phyloP scores from a whole-genome alignment of 2,797 vertebrate genomes.

The Megaceryle alcyon region DNA sequence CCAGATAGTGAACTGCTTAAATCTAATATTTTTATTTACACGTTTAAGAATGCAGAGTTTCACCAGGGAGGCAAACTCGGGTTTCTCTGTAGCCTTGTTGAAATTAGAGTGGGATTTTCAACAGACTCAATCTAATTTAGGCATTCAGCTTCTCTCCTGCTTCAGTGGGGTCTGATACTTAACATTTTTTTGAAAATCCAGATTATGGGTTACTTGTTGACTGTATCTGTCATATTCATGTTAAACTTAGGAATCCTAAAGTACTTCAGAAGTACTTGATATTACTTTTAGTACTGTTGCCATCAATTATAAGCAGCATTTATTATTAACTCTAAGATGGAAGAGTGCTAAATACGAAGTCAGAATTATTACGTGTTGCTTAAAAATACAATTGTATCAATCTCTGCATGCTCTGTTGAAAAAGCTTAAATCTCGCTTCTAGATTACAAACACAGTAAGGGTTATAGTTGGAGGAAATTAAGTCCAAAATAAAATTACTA shows the following conservation, averaged over 20 bases:
- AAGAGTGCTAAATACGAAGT: neutral
- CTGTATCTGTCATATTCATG: neutral
- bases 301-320: neutral
- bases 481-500: neutral
- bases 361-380: neutral
- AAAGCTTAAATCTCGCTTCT: neutral
- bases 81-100: neutral
- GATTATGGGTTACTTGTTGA: neutral
- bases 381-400: neutral
- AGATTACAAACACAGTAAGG: neutral
- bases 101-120: neutral
- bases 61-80: neutral
- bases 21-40: neutral
- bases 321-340: neutral
- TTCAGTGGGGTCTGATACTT: neutral
- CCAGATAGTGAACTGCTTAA: neutral
- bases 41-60: neutral
- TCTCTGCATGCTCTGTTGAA: neutral
- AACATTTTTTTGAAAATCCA: neutral
- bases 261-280: neutral
- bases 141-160: neutral
- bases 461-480: neutral
- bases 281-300: neutral
- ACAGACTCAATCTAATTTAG: neutral
- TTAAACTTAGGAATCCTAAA: neutral